Conservation (phyloP, 2,113 vertebrate species). For the Marmota monax region DNA sequence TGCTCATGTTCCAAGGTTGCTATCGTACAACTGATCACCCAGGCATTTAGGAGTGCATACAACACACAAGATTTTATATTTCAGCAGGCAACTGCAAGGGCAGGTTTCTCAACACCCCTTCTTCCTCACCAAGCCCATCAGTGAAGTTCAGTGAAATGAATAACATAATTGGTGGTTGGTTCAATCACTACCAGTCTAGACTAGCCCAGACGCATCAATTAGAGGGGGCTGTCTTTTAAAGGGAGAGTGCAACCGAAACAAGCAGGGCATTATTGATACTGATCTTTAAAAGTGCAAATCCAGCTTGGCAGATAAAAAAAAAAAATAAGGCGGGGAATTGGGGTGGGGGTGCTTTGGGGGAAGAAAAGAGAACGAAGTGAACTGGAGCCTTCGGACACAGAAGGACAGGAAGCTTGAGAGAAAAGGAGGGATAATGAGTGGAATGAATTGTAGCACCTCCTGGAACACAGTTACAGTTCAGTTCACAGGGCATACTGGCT, state of each 20-base stretch:
- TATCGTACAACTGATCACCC: constrained; percentile 42
- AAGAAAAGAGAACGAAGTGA: constrained; percentile 74
- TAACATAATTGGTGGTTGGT: constrained; percentile 86
- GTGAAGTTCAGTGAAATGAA: constrained; percentile 87
- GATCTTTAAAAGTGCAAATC: constrained; percentile 83
- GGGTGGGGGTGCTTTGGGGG: constrained; percentile 28
- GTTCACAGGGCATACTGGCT: constrained; percentile 45
- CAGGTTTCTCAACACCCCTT: constrained; percentile 83
- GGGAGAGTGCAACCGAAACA: constrained; percentile 81
- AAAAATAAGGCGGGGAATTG: constrained; percentile 54
- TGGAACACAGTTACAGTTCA: background rate
- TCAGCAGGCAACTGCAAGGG: constrained; percentile 68
- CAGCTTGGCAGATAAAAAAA: constrained; percentile 68
- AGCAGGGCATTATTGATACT: constrained; percentile 80
- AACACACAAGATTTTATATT: constrained; percentile 65
- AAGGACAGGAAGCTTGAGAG: constrained; percentile 72
- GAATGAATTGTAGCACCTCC: background rate
- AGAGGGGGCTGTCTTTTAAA: constrained; percentile 86
- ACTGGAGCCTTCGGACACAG: constrained; percentile 20
- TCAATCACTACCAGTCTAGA: constrained; percentile 87
- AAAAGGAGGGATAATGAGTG: constrained; percentile 67
- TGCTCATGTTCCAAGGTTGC: constrained; percentile 45
- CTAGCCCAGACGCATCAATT: constrained; percentile 88
- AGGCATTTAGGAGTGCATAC: constrained; percentile 47
- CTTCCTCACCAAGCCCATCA: constrained; percentile 83